Conservation (phyloP, 2,888 invertebrate genomes). For the Onthophagus sagittarius region DNA sequence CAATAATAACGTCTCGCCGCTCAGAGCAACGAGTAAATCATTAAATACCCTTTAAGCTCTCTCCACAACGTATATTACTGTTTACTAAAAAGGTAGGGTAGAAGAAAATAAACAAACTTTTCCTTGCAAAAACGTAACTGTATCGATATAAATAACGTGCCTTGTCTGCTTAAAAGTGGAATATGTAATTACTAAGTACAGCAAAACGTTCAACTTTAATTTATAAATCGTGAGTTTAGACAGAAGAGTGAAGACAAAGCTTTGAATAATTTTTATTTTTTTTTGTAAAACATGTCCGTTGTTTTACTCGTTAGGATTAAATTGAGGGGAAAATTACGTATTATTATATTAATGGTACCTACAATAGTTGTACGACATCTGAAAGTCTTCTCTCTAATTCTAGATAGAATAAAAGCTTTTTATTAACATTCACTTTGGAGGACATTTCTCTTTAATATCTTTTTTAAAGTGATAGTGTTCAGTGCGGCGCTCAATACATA, state of each 20-base stretch:
- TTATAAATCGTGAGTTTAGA: not conserved
- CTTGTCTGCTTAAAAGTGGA: not conserved
- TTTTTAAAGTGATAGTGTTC: too few species aligned
- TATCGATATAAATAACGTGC: not conserved
- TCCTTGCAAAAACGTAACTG: not conserved
- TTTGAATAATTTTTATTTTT: not conserved
- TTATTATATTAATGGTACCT: not conserved
- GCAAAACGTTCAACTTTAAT: not conserved
- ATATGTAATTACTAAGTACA: not conserved
- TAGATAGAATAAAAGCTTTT: too few species aligned
- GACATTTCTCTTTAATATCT: too few species aligned
- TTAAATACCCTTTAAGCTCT: not conserved
- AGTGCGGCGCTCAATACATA: not conserved
- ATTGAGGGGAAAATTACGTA: constrained; percentile 1
- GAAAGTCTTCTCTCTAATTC: too few species aligned
- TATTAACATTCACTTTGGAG: too few species aligned
- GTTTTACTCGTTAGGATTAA: not conserved
- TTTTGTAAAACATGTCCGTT: not conserved
- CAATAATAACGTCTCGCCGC: constrained; percentile 1
- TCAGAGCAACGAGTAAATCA: constrained; percentile 3
- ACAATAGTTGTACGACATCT: too few species aligned
- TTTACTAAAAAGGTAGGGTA: not conserved
- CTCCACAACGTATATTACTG: not conserved
- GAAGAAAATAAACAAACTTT: not conserved
- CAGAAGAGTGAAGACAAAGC: not conserved